Base-by-base conservation (phyloP, 2,888 invertebrate species). In the Drosophila tripunctata region DNA sequence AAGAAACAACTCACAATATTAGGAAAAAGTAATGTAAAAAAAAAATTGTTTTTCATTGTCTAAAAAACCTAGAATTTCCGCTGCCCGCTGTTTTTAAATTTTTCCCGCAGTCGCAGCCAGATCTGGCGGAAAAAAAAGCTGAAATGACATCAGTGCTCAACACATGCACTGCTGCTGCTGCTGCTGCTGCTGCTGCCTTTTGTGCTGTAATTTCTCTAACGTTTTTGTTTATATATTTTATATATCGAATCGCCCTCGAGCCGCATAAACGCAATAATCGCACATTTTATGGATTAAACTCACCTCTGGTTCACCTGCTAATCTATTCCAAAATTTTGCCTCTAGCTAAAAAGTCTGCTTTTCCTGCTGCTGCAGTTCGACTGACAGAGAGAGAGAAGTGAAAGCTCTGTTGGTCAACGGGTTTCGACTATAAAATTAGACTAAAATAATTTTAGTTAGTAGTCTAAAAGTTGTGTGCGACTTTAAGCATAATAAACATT, bases 211-310 rank as follows among this genome's bases (percentile, higher is more conserved):
- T 84, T 87, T 87, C 87, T 87, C 75, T 84, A 88, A 79, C 70
- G 71, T 75, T 51, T 51, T 80, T 82, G 83, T 87, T 88, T 82
- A 86, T 86, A 86, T 82, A 86, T 86, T 83, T 81, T 85, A 82
- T 82, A 85, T 82, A 78, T 85, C 50, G 75, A 74, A 85, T 76
- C 68, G 62, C 72, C 86, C 75, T 67, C 52, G 67, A 78, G 85
- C 77, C 72, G 80, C 87, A 83, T 87, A 87, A 84, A 88, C 83
- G 87, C 80, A 83, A 83, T 88, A 87, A 87, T 88, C 88, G 83
- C 83, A 88, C 78, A 87, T 88, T 88, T 87, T 88, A 84, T 85
- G 87, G 87, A 87, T 87, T 87, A 87, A 87, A 88, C 80, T 87
- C 87, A 88, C 87, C 87, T 88, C n/a, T n/a, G n/a, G 86, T 63